Base-by-base conservation (phyloP, 1,140 invertebrate genomes). In the Oryzaephilus surinamensis region DNA sequence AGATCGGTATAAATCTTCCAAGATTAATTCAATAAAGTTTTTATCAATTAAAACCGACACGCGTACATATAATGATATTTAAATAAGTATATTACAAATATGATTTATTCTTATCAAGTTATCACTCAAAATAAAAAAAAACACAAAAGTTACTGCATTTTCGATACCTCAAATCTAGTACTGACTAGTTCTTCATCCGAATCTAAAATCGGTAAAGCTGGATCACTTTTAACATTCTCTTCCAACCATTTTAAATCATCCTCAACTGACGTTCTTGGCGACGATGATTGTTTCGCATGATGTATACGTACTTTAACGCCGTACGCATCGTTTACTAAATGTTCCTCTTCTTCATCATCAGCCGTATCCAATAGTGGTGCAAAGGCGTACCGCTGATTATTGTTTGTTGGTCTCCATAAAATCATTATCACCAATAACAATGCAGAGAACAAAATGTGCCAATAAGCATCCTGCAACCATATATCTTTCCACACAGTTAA, bases 371-470 rank as follows among this genome's bases (percentile, higher is more conserved):
- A 64, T 13, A 96, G 67, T 26, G 90, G 88, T 6, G 88, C 90
- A 66, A 95, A 95, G 2, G 91, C 90, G 67, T 93, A 95, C 55
- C 88, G 73, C 65, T 95, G 91, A 66, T 95, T 95, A 60, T 95
- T 96, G 56, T 87, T 88, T 2, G 88, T 89, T 3, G 92, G 92
- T 46, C 91, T 65, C 90, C 90, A 96, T 19, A 96, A 70, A 43
- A 96, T 75, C 84, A 95, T 95, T 44, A 96, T 95, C 8, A 90
- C 85, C 21, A 89, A 62, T 13, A 96, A 67, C 38, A 96, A 76
- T 28, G 83, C 70, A 12, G 84, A 89, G 62, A 96, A 96, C 12
- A 94, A 65, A 13, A 95, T 72, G 62, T 92, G 89, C 92, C 92
- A 96, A 62, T 87, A 95, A 2, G 86, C 91, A 42, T 91, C 86